Conservation (phyloP, 2,113 vertebrate species). For the Eulacestoma nigropectus region DNA sequence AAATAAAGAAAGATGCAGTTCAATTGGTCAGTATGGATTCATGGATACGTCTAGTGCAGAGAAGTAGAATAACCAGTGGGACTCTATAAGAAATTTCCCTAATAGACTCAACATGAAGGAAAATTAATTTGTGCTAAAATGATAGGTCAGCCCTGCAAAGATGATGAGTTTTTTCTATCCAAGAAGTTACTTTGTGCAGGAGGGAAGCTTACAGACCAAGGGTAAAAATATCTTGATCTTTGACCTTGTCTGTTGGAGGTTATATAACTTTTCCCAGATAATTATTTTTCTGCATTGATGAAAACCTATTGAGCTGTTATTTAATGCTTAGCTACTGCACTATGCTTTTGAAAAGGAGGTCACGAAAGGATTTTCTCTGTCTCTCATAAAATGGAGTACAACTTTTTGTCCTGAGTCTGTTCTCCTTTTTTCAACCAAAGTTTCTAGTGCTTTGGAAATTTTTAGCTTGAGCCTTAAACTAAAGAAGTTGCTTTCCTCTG, state of each 20-base stretch:
- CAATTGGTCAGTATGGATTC: neutral
- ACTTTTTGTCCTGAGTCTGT: neutral
- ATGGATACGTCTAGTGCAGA: neutral
- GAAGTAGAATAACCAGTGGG: neutral
- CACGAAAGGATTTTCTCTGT: neutral
- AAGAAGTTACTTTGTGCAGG: neutral
- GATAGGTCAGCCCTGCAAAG: neutral
- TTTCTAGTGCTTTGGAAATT: neutral
- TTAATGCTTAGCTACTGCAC: neutral
- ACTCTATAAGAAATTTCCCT: neutral
- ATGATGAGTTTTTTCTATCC: neutral
- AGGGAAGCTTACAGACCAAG: neutral
- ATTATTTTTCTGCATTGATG: conserved; percentile 14
- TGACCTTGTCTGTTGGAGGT: neutral
- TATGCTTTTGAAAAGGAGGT: neutral
- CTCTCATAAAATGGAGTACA: neutral
- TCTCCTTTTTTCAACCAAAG: neutral
- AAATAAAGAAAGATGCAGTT: neutral
- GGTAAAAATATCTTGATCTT: neutral
- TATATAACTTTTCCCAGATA: neutral
- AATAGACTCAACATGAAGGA: neutral
- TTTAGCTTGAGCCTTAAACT: neutral
- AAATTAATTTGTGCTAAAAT: neutral
- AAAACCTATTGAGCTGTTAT: conserved; percentile 1
- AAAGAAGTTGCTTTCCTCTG: neutral